A percentile compares a stretch with the other conserved stretches of the same genome.
Conservation (phyloP, 2,888 invertebrate genomes). For the Lomographa bimaculata region DNA sequence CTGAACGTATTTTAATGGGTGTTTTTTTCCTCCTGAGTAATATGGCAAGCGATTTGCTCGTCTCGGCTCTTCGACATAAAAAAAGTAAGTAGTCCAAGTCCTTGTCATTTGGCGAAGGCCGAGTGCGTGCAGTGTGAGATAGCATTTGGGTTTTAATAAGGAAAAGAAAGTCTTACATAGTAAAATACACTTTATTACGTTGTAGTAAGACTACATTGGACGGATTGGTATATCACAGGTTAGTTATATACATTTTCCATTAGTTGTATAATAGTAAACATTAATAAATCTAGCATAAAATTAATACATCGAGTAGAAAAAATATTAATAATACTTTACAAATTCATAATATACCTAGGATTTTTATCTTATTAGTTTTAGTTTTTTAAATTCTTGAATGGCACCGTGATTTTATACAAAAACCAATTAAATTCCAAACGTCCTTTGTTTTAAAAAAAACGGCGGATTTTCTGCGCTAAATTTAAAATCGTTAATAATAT, state of each 20-base stretch:
- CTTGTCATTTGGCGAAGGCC: too few species aligned
- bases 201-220: constrained; percentile 59
- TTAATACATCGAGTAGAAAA: constrained; percentile 21
- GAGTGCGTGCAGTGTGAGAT: too few species aligned
- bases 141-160: too few species aligned
- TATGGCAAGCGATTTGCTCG: too few species aligned
- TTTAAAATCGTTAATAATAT: too few species aligned
- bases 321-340: constrained; percentile 21
- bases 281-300: constrained; percentile 15
- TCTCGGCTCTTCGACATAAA: too few species aligned
- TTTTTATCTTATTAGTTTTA: constrained; percentile 13
- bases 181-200: constrained; percentile 43
- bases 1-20: constrained; percentile 18
- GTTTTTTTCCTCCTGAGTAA: too few species aligned
- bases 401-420: constrained; percentile 29
- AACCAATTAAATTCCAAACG: too few species aligned
- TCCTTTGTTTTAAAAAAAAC: too few species aligned
- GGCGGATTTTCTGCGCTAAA: too few species aligned
- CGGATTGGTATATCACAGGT: constrained; percentile 80
- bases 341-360: constrained; percentile 12
- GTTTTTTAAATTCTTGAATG: constrained; percentile 26
- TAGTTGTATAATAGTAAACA: constrained; percentile 31
- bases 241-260: constrained; percentile 66
- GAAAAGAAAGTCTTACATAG: constrained; percentile 24
- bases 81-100: too few species aligned